Base-by-base conservation (phyloP, 2,888 invertebrate genomes). In the Aromia moschata region DNA sequence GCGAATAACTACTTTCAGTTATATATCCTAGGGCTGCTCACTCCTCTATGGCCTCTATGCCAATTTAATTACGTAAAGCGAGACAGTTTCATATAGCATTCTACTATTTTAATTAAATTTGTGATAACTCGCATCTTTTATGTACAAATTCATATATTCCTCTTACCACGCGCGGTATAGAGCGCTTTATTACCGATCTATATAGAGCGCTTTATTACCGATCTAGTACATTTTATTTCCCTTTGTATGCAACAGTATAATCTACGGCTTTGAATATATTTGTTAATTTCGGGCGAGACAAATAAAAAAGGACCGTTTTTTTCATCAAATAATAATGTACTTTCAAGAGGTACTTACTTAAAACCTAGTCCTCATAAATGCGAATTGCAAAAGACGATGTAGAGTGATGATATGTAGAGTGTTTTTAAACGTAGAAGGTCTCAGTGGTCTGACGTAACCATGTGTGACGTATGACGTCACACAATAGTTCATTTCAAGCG, bases 81-180 rank as follows among this genome's bases (percentile, higher is more conserved):
- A 15, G 30, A 17, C 16, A 1, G 16, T 16, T 25, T 31, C 17
- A 31, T 46, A 7, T 16, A 33, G 5, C n/a, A 33, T 9, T 2
- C 15, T 36, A 37, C 25, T 7, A 49, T 49, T 49, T 49, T 49
- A 49, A 49, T 49, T 49, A 49, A 49, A 49, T 37, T 37, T 17
- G 20, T 37, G 37, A 49, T 49, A 47, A 49, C 47, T 37, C 20
- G 10, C 11, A 37, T 49, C 37, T 49, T 49, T 49, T 37, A 49
- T 20, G 20, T 12, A 16, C 36, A 17, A 12, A 18, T 18, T 47
- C 36, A 36, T 36, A 36, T 17, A 47, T 37, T 14, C 37, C 11
- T 20, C 11, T 37, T 14, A 36, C 20, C 47, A 14, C 37, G 18
- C 18, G 20, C 20, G n/a, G 10, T 20, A 37, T 17, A 37, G 11